These are phyloP conservation scores for Caenorhabditis brenneri DNA, from an alignment of 1,140 invertebrate genomes.

Conservation along the genomic window DNA sequence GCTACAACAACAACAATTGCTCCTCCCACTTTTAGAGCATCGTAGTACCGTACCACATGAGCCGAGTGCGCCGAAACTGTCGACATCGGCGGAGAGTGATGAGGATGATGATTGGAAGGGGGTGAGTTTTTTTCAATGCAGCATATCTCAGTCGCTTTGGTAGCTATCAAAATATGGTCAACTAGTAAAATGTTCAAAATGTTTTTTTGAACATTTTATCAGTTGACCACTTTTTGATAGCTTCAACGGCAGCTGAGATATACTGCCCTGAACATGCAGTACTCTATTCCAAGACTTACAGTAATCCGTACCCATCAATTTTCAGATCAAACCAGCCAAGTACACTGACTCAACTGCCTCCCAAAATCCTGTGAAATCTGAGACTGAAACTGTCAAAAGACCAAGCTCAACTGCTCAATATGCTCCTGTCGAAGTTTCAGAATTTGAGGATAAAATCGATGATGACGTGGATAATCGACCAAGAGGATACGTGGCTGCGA, in stretches of 20 bases:
- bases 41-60: neutral
- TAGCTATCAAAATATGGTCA: too few relatives aligned
- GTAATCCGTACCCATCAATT: too few relatives aligned
- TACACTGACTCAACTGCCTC: neutral
- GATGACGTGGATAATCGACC: neutral
- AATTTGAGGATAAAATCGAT: neutral
- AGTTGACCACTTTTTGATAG: neutral
- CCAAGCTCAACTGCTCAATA: neutral
- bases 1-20: too few relatives aligned
- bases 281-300: too few relatives aligned
- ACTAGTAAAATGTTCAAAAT: too few relatives aligned
- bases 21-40: neutral
- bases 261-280: too few relatives aligned
- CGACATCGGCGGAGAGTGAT: neutral
- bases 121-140: too few relatives aligned
- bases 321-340: constrained; percentile 2
- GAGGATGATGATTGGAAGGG: neutral
- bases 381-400: neutral
- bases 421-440: neutral
- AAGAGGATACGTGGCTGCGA: neutral
- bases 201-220: too few relatives aligned
- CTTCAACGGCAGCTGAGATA: too few relatives aligned
- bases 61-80: neutral
- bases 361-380: neutral
- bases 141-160: too few relatives aligned